Base-by-base conservation (phyloP, 2,888 invertebrate species). In the Drosophila barbarae region DNA sequence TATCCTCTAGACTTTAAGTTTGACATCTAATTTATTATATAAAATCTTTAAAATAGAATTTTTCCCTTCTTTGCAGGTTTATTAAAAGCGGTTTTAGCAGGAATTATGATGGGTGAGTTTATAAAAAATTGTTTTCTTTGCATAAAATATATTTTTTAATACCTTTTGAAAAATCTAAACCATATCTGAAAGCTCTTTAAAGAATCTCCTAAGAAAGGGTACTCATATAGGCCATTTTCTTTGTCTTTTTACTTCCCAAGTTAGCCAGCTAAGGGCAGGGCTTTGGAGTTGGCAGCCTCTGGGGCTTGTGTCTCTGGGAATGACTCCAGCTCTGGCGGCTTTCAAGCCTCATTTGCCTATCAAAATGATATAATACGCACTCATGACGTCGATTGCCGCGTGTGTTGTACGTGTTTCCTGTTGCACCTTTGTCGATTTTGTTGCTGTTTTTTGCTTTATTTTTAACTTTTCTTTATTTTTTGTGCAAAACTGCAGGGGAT, bases 331-430 rank as follows among this genome's bases (percentile, higher is more conserved):
- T 57, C 47, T 66, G 64, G 69, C 70, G 76, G 76, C 83, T 73
- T 78, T 74, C 72, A 76, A 73, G 82, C 76, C 76, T 75, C 81
- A 84, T 86, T 86, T 86, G 76, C 78, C 82, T 81, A 86, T 83
- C 81, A 74, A 76, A 76, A 66, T 74, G 77, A 82, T 80, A 83
- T 81, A 84, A 83, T 72, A 76, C 75, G 73, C 71, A 72, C 77
- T 82, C 73, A 74, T 74, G 74, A 73, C 72, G 73, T 75, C 74
- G 72, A 76, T 67, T 63, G 52, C 56, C 61, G 51, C 39, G 38
- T 50, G 46, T 47, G 46, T 32, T 47, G 74, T 79, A 84, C 81
- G 84, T 83, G 83, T 83, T 83, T 80, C 83, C 83, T 73, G 82
- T 72, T 46, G 60, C 35, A 54, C 18, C 67, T 65, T 65, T 47